Conservation (phyloP, 1,140 invertebrate species). For the Drosophila ercepeae region DNA sequence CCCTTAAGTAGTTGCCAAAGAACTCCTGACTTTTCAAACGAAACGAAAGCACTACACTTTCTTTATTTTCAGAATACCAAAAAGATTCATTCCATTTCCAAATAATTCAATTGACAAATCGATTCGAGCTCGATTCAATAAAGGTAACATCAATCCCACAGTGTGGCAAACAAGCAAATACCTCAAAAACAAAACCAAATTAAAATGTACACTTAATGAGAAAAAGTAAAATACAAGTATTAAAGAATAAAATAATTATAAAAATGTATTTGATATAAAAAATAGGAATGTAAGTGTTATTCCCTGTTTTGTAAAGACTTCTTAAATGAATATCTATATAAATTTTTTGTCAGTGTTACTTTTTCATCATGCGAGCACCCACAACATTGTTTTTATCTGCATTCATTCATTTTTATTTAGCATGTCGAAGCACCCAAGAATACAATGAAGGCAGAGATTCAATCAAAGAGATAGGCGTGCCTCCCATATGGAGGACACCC, state of each 20-base stretch:
- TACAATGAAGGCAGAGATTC: slow-evolving; percentile 61
- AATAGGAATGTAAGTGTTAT: no score
- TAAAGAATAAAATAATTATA: no score
- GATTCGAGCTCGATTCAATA: slow-evolving; percentile 32
- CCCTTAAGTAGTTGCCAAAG: slow-evolving; percentile 27
- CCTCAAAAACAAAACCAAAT: not conserved
- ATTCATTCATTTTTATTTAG: slow-evolving; percentile 49
- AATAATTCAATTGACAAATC: slow-evolving; percentile 46
- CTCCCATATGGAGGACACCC: slow-evolving; percentile 5
- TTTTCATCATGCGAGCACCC: not conserved
- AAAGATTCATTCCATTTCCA: not conserved
- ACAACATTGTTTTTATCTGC: slow-evolving; percentile 29
- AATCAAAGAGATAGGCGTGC: slow-evolving; percentile 65
- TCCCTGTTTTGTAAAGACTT: not conserved
- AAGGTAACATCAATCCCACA: slow-evolving; percentile 43
- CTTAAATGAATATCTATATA: no score
- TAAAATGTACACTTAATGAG: slow-evolving; percentile 4
- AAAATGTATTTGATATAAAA: no score
- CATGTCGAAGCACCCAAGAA: slow-evolving; percentile 40
- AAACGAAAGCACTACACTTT: no score
- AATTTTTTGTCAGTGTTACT: not conserved
- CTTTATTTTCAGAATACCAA: no score
- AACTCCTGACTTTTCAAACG: slow-evolving; percentile 14
- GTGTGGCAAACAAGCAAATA: slow-evolving; percentile 6
- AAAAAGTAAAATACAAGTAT: not conserved